Evolutionary conservation across 35 echinoderm and acorn worm genomes (phyloP).

Genomic region (Strongylocentrotus purpuratus): DNA sequence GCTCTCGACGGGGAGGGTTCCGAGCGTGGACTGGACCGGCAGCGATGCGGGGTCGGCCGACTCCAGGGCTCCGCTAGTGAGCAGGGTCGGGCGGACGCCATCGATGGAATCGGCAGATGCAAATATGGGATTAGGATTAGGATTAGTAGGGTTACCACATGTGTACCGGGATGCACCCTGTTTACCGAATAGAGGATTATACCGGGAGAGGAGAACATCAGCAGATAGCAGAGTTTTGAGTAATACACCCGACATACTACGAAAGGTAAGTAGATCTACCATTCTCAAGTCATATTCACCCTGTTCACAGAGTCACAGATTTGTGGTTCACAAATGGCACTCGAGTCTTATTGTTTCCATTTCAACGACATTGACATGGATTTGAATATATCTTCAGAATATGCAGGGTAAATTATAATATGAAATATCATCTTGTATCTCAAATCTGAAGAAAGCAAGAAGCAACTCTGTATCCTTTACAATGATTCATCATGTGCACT

Average conservation of each 20-base stretch:
- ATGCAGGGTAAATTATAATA: no score
- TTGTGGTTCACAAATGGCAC: no score
- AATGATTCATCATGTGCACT: background rate
- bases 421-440: no score
- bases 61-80: constrained; percentile 35
- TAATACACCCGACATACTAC: constrained; percentile 39
- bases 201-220: constrained; percentile 27
- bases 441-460: no score
- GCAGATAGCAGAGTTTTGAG: constrained; percentile 37
- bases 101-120: constrained; percentile 47
- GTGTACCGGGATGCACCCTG: constrained; percentile 13
- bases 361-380: no score
- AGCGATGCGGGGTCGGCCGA: constrained; percentile 52
- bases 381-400: no score
- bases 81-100: constrained; percentile 14
- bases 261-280: background rate
- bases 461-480: background rate
- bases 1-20: constrained; percentile 34
- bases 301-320: no score
- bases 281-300: no score
- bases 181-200: constrained; percentile 25
- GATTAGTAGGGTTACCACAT: background rate
- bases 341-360: no score
- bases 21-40: constrained; percentile 40
- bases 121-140: constrained; percentile 9